These are phyloP conservation scores for Hemitrygon akajei DNA, from an alignment of 2,797 vertebrate genomes.

Conservation along the genomic window DNA sequence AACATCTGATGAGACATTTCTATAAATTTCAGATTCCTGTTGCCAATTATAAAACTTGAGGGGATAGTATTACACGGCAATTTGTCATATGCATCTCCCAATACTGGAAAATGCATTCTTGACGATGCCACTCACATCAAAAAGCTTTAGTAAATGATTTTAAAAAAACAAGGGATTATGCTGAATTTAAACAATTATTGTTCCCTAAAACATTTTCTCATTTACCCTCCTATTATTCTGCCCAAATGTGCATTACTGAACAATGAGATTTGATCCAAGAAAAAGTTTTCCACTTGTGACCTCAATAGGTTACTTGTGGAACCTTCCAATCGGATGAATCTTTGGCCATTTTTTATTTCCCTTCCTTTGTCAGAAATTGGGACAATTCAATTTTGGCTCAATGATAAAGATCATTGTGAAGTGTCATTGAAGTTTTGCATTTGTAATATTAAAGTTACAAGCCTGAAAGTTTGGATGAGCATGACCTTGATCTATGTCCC, in stretches of 20 bases:
- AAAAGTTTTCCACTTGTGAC: background rate
- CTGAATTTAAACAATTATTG: background rate
- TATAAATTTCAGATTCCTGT: background rate
- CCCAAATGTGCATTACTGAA: background rate
- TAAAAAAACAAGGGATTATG: background rate
- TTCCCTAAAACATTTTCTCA: no score
- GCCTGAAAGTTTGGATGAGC: no score
- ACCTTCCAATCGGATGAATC: background rate
- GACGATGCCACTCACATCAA: background rate
- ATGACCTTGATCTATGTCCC: no score
- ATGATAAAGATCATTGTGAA: background rate
- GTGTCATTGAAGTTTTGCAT: background rate
- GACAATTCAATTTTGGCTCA: background rate
- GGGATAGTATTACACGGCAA: background rate
- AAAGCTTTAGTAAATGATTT: background rate
- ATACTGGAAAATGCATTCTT: background rate
- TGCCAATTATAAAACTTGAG: constrained; percentile 5
- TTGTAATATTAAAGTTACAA: background rate
- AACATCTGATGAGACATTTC: background rate
- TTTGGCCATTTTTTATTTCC: background rate
- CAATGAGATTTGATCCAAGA: background rate
- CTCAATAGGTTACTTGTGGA: background rate
- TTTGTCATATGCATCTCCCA: background rate
- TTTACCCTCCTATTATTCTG: background rate
- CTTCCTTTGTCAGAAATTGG: background rate